Base-by-base conservation (phyloP, 1,140 invertebrate species). In the Orius insidiosus region DNA sequence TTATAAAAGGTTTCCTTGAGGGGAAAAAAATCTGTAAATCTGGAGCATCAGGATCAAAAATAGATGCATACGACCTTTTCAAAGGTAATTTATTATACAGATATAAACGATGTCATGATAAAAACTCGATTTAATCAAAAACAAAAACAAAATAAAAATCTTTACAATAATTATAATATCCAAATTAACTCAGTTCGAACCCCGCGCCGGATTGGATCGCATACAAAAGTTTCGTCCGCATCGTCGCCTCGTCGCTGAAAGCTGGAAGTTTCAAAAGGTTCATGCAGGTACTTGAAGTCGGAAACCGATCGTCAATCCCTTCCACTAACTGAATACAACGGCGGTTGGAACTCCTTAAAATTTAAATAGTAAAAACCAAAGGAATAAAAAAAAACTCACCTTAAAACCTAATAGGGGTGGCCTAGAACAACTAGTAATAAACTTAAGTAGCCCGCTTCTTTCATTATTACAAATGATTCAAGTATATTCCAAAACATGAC, bases 341-440 rank as follows among this genome's bases (percentile, higher is more conserved):
- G 78, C 31, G 92, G 93, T 65, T 89, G 83, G 34, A 97, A 63
- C 14, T 53, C 50, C 52, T 55, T 14, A 16, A 51, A 48, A n/a
- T n/a, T n/a, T n/a, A n/a, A n/a, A n/a, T n/a, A n/a, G n/a, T n/a
- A n/a, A n/a, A n/a, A n/a, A n/a, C n/a, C n/a, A n/a, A n/a, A n/a
- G n/a, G n/a, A n/a, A n/a, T n/a, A n/a, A n/a, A n/a, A n/a, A n/a
- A n/a, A n/a, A 50, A 46, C 16, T 24, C 62, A 83, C 88, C 74
- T 93, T 96, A 59, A 97, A 98, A 10, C 94, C 94, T 14, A 96
- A 65, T n/a, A 97, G 66, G 3, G 94, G 94, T n/a, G 92, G 89
- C 54, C 90, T 64, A 1, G 92, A 96, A 57, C 90, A 96, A 59
- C 89, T 94, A 1, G 94, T 98, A 4, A 96, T 90, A 71, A 98